Base-by-base conservation (phyloP, 2,888 invertebrate genomes). In the Trissolcus brochymenae region DNA sequence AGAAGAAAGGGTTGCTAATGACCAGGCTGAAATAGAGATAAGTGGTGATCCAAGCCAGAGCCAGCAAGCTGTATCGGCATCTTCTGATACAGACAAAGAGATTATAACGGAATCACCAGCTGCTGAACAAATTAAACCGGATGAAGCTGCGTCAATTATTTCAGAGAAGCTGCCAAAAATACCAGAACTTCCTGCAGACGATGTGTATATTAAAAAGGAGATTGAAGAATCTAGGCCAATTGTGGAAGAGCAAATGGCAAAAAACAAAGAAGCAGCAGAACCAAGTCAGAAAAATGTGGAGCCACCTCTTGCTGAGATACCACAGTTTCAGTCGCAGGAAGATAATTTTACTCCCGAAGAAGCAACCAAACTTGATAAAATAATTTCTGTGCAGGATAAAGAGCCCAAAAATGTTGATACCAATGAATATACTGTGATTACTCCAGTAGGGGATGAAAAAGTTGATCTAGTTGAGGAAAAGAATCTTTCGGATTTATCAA, bases 401-500 rank as follows among this genome's bases (percentile, higher is more conserved):
- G 35, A 35, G 7, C 2, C 9, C 6, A 9, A 35, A 9, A 2
- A 11, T 35, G 35, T 35, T 11, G 9, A 35, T 35, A 2, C 9
- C 9, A 35, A 7, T 11, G 35, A 35, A 35, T 6, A 7, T 1
- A 9, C 35, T 35, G 35, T 35, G 11, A 9, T 35, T 9, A 7
- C 35, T 35, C 35, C 35, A 11, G 7, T 35, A 1, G 35, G 2
- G 11, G 35, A 9, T 11, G 35, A 35, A 11, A 35, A 35, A 9
- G 35, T 35, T 35, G 35, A 35, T 35, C 9, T 6, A 21, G 40
- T 21, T 46, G 6, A 19, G 16, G 49, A 46, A 2, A 46, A 54
- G 40, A 65, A 51, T n/a, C 60, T 19, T 56, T 62, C 17, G 65
- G 79, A 53, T 40, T 46, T 50, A 66, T 41, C 66, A 60, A 16